Evolutionary conservation across 1,140 invertebrate species (phyloP).

Genomic region (Heliconius congener): DNA sequence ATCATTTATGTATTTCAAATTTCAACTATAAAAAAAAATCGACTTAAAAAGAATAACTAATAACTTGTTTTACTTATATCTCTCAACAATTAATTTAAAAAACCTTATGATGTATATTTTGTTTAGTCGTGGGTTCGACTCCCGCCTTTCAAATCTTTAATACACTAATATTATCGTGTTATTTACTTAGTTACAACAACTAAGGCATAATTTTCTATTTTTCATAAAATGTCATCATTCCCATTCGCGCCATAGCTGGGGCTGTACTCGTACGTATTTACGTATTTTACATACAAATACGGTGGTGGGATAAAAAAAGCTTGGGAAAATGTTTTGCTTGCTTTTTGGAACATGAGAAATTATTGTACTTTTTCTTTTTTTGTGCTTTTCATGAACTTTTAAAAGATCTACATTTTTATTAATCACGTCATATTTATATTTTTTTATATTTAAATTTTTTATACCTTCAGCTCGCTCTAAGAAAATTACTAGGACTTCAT

Average conservation of each 20-base stretch:
- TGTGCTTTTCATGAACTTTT: no score
- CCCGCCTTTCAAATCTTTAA: neutral
- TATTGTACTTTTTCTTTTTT: neutral
- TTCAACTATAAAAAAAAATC: no score
- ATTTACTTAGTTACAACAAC: constrained; percentile 1
- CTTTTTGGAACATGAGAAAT: constrained; percentile 22
- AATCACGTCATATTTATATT: no score
- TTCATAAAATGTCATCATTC: constrained; percentile 59
- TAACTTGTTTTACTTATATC: no score
- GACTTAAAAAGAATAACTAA: no score
- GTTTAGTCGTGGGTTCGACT: neutral
- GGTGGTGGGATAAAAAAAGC: constrained; percentile 37
- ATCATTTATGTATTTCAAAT: no score
- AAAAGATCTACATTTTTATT: no score
- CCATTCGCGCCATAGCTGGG: constrained; percentile 53
- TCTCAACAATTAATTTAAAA: no score
- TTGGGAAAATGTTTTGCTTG: constrained; percentile 17
- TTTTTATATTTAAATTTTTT: no score
- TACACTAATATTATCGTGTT: no score
- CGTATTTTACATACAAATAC: constrained; percentile 19
- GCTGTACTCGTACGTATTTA: constrained; percentile 51
- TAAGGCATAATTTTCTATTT: constrained; percentile 46
- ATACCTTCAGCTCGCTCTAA: no score
- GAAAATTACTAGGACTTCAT: no score
- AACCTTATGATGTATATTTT: neutral